Percentiles rank a stretch among this genome's conserved stretches.
Evolutionary conservation across 1,140 invertebrate genomes (phyloP).

Genomic region (Calliphora vicina): DNA sequence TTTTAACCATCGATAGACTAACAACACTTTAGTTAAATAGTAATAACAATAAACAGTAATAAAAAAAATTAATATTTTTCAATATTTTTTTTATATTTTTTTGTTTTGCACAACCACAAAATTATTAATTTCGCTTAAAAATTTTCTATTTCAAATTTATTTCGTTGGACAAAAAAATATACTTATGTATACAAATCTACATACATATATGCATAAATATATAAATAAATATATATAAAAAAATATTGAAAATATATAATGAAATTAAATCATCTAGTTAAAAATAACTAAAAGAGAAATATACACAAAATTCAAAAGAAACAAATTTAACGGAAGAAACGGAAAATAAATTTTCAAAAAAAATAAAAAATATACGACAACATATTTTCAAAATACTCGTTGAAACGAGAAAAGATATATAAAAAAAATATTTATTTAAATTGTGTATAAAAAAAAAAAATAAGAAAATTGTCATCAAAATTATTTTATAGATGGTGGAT

Average conservation of each 20-base stretch:
- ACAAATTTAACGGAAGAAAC: neutral
- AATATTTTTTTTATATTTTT: neutral
- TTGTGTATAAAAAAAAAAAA: neutral
- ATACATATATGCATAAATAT: neutral
- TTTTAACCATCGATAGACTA: neutral
- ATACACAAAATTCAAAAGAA: conserved; percentile 2
- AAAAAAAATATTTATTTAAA: neutral
- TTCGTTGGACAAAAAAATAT: neutral
- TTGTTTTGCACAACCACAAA: no score
- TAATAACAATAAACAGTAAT: neutral
- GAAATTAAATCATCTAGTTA: conserved; percentile 14
- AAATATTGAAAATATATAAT: conserved; percentile 15
- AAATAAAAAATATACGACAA: neutral
- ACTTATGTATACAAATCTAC: neutral
- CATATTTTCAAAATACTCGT: neutral
- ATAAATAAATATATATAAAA: neutral
- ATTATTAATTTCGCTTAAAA: neutral
- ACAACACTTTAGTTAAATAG: neutral
- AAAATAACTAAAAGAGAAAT: conserved; percentile 9
- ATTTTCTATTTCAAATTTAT: neutral
- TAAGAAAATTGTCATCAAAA: conserved; percentile 3
- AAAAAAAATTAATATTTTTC: neutral
- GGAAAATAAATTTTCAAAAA: conserved; percentile 13
- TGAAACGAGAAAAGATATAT: neutral
- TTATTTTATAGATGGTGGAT: neutral